phyloP scores from a whole-genome alignment of 2,797 vertebrate genomes.

The Peromyscus eremicus region DNA sequence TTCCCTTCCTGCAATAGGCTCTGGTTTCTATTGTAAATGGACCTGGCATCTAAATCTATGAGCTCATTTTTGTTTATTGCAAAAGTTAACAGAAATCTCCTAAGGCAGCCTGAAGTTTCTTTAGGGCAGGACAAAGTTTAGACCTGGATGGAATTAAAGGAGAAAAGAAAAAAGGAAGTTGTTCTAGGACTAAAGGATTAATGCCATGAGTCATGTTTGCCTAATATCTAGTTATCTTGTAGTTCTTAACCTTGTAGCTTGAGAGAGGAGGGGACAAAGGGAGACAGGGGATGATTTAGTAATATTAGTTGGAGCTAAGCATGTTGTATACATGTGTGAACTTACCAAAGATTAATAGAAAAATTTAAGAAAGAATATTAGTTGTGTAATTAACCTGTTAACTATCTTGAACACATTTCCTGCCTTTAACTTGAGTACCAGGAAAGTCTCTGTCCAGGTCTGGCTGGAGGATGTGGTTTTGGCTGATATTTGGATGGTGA shows the following conservation, averaged over 20 bases:
- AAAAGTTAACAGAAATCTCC: neutral
- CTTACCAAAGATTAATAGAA: neutral
- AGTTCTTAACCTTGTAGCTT: neutral
- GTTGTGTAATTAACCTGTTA: neutral
- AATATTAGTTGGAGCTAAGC: neutral
- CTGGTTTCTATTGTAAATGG: neutral
- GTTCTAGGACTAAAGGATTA: conserved; percentile 26
- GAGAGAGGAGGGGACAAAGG: neutral
- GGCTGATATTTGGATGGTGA: neutral
- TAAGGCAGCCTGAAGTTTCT: neutral
- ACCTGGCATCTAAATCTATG: neutral
- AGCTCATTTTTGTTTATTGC: neutral
- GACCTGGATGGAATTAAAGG: conserved; percentile 7
- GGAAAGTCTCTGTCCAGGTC: neutral
- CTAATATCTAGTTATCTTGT: neutral
- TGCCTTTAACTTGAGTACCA: neutral
- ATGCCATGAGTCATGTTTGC: conserved; percentile 19
- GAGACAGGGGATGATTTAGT: neutral
- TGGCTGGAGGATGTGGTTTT: neutral
- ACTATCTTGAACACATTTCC: neutral
- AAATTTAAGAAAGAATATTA: neutral
- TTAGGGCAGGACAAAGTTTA: neutral
- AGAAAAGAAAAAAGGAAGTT: conserved; percentile 39
- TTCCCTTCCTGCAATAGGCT: neutral
- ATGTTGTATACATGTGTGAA: neutral